Evolutionary conservation across 2,888 invertebrate genomes (phyloP), one percentile per base, ranked within the genome.

Genomic region (Hyppa rectilinea): DNA sequence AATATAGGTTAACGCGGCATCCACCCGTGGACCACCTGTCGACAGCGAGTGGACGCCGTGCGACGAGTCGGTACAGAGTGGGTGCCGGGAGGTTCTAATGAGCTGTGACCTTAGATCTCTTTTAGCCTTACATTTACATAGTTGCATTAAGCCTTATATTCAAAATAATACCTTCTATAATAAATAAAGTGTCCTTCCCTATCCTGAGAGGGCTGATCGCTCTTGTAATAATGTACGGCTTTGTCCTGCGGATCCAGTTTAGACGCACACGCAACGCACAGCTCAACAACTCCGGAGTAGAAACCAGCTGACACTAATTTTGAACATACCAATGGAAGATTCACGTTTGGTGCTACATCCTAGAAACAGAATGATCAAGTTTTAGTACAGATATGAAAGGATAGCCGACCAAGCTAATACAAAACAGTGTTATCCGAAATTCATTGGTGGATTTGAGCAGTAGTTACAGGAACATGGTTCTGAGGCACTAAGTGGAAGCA

Each of bases 221-320:
- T 98, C 88, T 97, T 97, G 92, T 99, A 99, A 92, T 97, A 99
- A 92, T 98, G 98, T 52, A 98, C 93, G 0, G 98, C 99, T 71
- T 98, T 97, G 87, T 98, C 97, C 85, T 98, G 98, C 0, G 99
- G 98, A 93, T 99, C 99, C n/a, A 98, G 93, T 91, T 98, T 98
- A 61, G 97, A 96, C 0, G 99, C 99, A 89, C 98, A 98, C 12
- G 97, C 97, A 2, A 98, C 96, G 85, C 98, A 98, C 36, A 99
- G 92, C 85, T 99, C 99, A 17, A 99, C 97, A 3, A 99, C 98
- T 0, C 99, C 99, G 34, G 97, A 97, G 91, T 98, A 99, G 89
- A 98, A 99, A 26, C 97, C 98, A 58, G 97, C 97, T 2, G 97
- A 96, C 12, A 97, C 97, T 84, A 99, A 97, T 92, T 99, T 98